Percentiles rank a stretch among this genome's conserved stretches.
phyloP scores from a whole-genome alignment of 2,797 vertebrate genomes.

The Gymnocypris eckloni region DNA sequence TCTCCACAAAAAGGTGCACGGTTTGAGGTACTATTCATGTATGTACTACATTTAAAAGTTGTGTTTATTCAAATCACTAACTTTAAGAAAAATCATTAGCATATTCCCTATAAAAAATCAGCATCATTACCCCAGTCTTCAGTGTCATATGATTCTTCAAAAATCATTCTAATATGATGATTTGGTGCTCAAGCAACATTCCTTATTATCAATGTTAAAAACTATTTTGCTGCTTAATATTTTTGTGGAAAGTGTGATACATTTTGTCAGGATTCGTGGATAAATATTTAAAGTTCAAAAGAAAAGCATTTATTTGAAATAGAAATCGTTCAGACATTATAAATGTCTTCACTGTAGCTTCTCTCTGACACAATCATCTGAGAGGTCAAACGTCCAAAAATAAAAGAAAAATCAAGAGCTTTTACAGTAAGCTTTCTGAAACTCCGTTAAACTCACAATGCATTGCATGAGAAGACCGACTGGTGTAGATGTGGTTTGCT shows the following conservation, averaged over 20 bases:
- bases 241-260: background rate
- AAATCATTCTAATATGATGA: background rate
- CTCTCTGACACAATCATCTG: background rate
- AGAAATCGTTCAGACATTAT: background rate
- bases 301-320: background rate
- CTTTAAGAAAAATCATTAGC: background rate
- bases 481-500: slow-evolving; percentile 5
- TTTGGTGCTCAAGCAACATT: background rate
- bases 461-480: background rate
- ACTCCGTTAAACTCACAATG: background rate
- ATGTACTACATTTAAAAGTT: no score
- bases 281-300: background rate
- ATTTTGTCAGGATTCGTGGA: background rate
- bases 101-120: background rate
- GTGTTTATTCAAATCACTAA: background rate
- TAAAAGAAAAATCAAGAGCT: background rate
- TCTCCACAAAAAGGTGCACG: no score
- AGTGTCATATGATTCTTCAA: background rate
- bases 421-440: background rate
- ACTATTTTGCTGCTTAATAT: background rate
- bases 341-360: background rate
- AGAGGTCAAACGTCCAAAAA: background rate
- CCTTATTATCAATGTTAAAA: no score
- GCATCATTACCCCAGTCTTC: background rate
- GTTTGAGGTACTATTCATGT: no score